A percentile compares a stretch with the other conserved stretches of the same genome.
Evolutionary conservation across 2,888 invertebrate genomes (phyloP).

Genomic region (Conomelus anceps): DNA sequence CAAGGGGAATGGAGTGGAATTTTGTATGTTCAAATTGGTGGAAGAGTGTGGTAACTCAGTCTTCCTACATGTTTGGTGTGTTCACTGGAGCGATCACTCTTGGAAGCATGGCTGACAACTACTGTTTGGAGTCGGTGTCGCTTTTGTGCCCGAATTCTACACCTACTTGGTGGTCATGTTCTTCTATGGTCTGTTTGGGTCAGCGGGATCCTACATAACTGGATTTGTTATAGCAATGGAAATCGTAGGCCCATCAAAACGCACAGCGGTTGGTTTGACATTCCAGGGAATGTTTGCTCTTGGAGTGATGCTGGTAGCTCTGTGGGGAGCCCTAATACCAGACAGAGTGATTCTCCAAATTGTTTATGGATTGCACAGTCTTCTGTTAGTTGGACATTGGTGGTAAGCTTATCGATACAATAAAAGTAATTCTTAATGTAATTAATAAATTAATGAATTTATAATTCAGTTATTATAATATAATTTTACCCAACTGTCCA

Average conservation of each 20-base stretch:
- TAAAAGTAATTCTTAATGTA: too few species aligned
- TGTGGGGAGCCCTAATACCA: slow-evolving; percentile 71
- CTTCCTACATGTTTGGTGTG: slow-evolving; percentile 75
- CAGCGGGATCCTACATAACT: slow-evolving; percentile 66
- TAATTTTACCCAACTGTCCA: too few species aligned
- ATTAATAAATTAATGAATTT: too few species aligned
- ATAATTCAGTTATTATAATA: too few species aligned
- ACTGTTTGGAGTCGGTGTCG: slow-evolving; percentile 61
- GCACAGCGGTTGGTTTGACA: slow-evolving; percentile 72
- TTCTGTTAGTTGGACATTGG: slow-evolving; percentile 68
- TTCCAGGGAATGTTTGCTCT: slow-evolving; percentile 72
- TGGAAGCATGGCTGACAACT: slow-evolving; percentile 73
- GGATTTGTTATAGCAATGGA: slow-evolving; percentile 63
- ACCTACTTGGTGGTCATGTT: slow-evolving; percentile 61
- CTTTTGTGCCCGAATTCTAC: slow-evolving; percentile 70
- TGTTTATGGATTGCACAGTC: slow-evolving; percentile 68
- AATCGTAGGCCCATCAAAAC: slow-evolving; percentile 68
- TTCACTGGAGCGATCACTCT: slow-evolving; percentile 69
- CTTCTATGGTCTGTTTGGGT: slow-evolving; percentile 73
- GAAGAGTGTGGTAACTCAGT: slow-evolving; percentile 75
- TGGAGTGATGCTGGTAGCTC: slow-evolving; percentile 76
- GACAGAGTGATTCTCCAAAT: slow-evolving; percentile 69
- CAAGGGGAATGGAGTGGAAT: slow-evolving; percentile 70
- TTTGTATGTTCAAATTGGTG: slow-evolving; percentile 72
- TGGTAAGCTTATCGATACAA: slow-evolving; percentile 37